Base-by-base conservation (phyloP, 2,888 invertebrate species). In the Parnassius smintheus region DNA sequence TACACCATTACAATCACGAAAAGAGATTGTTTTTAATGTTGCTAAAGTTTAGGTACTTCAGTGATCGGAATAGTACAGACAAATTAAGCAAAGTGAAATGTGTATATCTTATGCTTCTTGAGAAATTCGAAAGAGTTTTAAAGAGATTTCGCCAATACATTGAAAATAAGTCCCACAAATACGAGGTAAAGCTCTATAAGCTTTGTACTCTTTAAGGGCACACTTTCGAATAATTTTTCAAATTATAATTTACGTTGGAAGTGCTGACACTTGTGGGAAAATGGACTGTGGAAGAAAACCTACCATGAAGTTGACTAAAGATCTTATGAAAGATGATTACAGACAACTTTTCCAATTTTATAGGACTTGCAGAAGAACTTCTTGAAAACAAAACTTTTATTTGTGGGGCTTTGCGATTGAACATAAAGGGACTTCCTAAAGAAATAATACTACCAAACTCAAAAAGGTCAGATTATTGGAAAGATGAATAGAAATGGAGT, bases 81-180 rank as follows among this genome's bases (percentile, higher is more conserved):
- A 55, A 13, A 55, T n/a, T 55, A 8, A 10, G 44, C 13, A 55
- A 55, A 55, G 9, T 55, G 41, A 41, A 13, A 13, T 1, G 44
- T 25, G 25, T 25, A 25, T 25, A 25, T 25, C 25, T 25, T 42
- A 44, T 55, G 44, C 8, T 55, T 7, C n/a, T n/a, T 4, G 44
- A n/a, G 9, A 41, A 13, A n/a, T 55, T 55, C 13, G 1, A 13
- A 55, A 18, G 42, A n/a, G 11, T 44, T 8, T 13, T 44, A 13
- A 44, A 60, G 3, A 67, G 57, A 52, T 74, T 76, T 61, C 56
- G 77, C 8, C 80, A 83, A 66, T 77, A 75, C 49, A 77, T 81
- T 9, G 73, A 76, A 63, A 68, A 66, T 52, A 68, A 66, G 57
- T 59, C 65, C 1, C 67, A 68, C 44, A 51, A 42, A 13, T 66